Percentiles rank a stretch among this genome's conserved stretches.
Conservation (phyloP, 2,888 invertebrate genomes). For the Lochmaea crataegi region DNA sequence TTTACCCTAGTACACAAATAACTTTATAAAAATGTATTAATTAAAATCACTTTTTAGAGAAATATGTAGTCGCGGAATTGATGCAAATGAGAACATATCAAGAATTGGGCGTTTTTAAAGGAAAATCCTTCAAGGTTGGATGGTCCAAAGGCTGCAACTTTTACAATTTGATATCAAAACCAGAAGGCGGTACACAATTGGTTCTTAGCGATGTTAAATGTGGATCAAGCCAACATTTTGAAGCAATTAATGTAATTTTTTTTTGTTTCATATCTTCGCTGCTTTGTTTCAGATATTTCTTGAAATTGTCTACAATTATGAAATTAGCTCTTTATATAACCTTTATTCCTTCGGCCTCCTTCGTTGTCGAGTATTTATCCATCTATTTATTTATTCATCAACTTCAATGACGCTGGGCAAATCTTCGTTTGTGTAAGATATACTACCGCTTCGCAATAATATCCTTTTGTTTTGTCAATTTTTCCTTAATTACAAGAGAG, state of each 20-base stretch:
- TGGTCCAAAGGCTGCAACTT: constrained; percentile 78
- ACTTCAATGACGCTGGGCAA: too few relatives aligned
- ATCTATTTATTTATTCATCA: too few relatives aligned
- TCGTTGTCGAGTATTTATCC: too few relatives aligned
- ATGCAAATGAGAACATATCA: constrained; percentile 59
- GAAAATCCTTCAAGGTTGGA: constrained; percentile 77
- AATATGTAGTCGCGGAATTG: constrained; percentile 23
- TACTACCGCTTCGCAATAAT: too few relatives aligned
- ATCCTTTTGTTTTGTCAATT: too few relatives aligned
- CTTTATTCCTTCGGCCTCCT: too few relatives aligned
- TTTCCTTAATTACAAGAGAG: too few relatives aligned
- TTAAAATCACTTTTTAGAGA: constrained; percentile 30
- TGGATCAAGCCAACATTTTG: constrained; percentile 28
- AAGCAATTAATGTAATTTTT: constrained; percentile 39
- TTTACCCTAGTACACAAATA: background rate
- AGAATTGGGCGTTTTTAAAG: constrained; percentile 72
- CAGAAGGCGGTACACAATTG: constrained; percentile 44
- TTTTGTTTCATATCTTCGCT: too few relatives aligned
- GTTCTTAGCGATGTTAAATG: constrained; percentile 41
- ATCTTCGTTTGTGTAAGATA: too few relatives aligned
- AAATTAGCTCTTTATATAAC: too few relatives aligned
- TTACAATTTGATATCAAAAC: constrained; percentile 40
- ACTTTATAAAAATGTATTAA: background rate
- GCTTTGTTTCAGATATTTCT: too few relatives aligned
- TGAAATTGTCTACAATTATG: too few relatives aligned